Evolutionary conservation across 2,888 invertebrate genomes (phyloP).

Genomic region (Agrochola litura): DNA sequence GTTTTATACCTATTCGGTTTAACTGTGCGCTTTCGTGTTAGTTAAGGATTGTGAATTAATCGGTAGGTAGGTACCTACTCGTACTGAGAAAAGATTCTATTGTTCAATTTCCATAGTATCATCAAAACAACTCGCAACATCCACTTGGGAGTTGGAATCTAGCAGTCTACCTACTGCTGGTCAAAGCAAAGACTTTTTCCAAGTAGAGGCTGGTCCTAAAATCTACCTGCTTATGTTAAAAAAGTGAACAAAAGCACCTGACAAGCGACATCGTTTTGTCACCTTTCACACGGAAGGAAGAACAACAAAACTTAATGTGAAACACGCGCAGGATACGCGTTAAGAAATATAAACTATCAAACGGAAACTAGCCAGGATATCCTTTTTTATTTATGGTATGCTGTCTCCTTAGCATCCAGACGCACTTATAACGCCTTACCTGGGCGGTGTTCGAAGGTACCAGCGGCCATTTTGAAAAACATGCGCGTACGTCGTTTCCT

Average conservation of each 20-base stretch:
- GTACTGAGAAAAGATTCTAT: too few relatives aligned
- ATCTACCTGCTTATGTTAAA: constrained; percentile 1
- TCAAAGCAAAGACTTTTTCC: background rate
- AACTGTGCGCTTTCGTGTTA: background rate
- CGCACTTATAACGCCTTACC: constrained; percentile 81
- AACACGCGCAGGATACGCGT: constrained; percentile 75
- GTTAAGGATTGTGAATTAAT: background rate
- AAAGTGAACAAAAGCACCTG: constrained; percentile 26
- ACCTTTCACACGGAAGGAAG: constrained; percentile 75
- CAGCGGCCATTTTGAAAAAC: constrained; percentile 83
- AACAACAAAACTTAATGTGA: constrained; percentile 69
- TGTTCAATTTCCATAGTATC: background rate
- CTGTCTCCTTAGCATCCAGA: constrained; percentile 86
- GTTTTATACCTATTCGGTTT: constrained; percentile 21
- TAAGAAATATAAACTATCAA: constrained; percentile 72
- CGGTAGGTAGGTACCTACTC: background rate
- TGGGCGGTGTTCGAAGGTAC: constrained; percentile 77
- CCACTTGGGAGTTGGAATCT: background rate
- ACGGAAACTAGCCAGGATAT: constrained; percentile 87
- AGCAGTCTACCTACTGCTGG: background rate
- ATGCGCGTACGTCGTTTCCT: constrained; percentile 88
- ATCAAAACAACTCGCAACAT: background rate
- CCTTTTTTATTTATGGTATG: constrained; percentile 83
- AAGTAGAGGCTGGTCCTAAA: background rate
- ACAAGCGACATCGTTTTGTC: constrained; percentile 36